These are phyloP conservation scores for Sebastes cheni DNA, from an alignment of 2,797 vertebrate species.

Conservation along the genomic window DNA sequence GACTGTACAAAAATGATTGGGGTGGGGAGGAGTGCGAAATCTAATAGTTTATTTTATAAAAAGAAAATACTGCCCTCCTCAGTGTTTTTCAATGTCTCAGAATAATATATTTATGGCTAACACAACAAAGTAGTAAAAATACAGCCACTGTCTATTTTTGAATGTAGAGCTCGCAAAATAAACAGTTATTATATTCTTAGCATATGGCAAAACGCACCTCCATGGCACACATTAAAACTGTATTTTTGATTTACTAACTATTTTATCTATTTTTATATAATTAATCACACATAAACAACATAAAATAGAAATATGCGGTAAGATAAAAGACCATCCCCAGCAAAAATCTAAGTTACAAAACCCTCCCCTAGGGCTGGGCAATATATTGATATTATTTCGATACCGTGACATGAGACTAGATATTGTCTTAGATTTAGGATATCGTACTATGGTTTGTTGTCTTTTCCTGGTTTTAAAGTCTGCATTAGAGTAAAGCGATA, in stretches of 20 bases:
- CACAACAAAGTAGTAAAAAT: not conserved
- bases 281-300: not conserved
- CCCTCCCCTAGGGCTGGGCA: too few species aligned
- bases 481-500: too few species aligned
- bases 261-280: not conserved
- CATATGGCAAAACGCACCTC: not conserved
- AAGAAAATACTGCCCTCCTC: not conserved
- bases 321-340: not conserved
- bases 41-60: not conserved
- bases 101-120: conserved; percentile 4
- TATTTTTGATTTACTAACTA: not conserved
- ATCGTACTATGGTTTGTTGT: too few species aligned
- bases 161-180: not conserved
- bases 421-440: too few species aligned
- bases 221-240: not conserved
- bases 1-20: conserved; percentile 35
- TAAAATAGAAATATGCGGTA: not conserved
- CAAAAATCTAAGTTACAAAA: not conserved
- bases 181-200: not conserved
- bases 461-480: too few species aligned
- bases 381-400: too few species aligned
- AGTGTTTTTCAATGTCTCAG: not conserved
- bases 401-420: too few species aligned
- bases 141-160: conserved; percentile 11
- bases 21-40: not conserved